phyloP scores from a whole-genome alignment of 2,888 invertebrate species.

The Hylaea fasciaria region DNA sequence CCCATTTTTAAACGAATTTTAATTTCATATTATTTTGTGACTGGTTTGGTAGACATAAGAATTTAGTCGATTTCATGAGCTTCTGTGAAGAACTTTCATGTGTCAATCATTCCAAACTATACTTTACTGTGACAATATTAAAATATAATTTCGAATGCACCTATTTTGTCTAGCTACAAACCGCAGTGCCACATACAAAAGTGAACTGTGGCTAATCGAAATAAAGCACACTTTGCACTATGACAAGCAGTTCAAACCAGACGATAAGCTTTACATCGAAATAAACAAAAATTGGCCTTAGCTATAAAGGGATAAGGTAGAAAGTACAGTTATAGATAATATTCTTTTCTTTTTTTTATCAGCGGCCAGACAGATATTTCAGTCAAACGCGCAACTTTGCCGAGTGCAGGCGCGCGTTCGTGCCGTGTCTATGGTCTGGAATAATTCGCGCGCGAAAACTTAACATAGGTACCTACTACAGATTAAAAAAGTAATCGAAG shows the following conservation, averaged over 20 bases:
- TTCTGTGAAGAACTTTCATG: constrained; percentile 32
- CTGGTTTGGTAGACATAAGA: too few species aligned
- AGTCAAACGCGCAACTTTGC: constrained; percentile 36
- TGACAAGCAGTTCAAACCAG: constrained; percentile 10
- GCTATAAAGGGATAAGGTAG: not conserved
- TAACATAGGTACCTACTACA: not conserved
- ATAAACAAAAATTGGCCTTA: constrained; percentile 26
- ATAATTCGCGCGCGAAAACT: constrained; percentile 21
- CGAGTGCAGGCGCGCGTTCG: constrained; percentile 6
- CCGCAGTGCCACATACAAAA: constrained; percentile 5
- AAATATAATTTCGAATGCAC: constrained; percentile 6
- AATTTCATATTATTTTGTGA: too few species aligned
- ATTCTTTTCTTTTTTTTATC: constrained; percentile 32
- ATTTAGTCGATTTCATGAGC: constrained; percentile 29
- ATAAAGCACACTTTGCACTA: constrained; percentile 23
- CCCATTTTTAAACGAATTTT: constrained; percentile 9
- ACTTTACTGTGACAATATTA: not conserved
- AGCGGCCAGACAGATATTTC: constrained; percentile 28
- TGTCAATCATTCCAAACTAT: constrained; percentile 9
- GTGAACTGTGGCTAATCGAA: not conserved
- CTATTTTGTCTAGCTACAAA: constrained; percentile 30
- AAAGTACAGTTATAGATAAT: constrained; percentile 1
- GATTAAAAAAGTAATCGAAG: too few species aligned
- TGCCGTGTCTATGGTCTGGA: too few species aligned
- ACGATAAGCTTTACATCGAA: constrained; percentile 31